Percentiles rank a stretch among this genome's conserved stretches.
phyloP scores from a whole-genome alignment of 2,113 vertebrate species.

The Dendrocopos noguchii region DNA sequence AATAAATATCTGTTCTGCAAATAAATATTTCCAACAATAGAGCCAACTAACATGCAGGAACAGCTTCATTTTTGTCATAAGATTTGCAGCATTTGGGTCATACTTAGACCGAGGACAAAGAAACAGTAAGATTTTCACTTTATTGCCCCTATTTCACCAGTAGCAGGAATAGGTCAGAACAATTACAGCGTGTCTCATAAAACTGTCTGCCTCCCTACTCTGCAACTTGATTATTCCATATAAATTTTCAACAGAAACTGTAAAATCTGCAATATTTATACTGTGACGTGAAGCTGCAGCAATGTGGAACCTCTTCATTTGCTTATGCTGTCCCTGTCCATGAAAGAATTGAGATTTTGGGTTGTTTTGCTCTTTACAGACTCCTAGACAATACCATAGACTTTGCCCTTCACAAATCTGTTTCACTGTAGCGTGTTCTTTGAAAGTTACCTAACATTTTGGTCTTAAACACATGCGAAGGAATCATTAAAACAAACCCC shows the following conservation, averaged over 20 bases:
- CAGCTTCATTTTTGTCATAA: neutral
- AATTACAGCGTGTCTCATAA: neutral
- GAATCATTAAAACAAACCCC: neutral
- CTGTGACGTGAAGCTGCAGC: neutral
- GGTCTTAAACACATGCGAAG: neutral
- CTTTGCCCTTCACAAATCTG: neutral
- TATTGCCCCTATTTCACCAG: conserved; percentile 2
- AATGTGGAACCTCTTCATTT: neutral
- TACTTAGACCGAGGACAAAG: neutral
- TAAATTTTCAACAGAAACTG: conserved; percentile 20
- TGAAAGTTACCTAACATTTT: neutral
- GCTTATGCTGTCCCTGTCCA: neutral
- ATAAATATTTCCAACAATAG: neutral
- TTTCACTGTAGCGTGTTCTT: neutral
- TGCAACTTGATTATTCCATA: conserved; percentile 12
- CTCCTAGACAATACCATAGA: neutral
- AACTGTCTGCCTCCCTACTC: conserved; percentile 18
- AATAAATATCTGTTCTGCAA: neutral
- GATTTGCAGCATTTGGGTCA: neutral
- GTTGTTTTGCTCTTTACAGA: neutral
- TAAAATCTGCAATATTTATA: conserved; percentile 32
- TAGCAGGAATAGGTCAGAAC: conserved; percentile 16
- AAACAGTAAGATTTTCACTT: conserved; percentile 24
- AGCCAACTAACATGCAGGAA: neutral
- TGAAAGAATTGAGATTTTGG: neutral